These are phyloP conservation scores for Myotis pilosus DNA, from an alignment of 2,797 vertebrate species.

Conservation along the genomic window DNA sequence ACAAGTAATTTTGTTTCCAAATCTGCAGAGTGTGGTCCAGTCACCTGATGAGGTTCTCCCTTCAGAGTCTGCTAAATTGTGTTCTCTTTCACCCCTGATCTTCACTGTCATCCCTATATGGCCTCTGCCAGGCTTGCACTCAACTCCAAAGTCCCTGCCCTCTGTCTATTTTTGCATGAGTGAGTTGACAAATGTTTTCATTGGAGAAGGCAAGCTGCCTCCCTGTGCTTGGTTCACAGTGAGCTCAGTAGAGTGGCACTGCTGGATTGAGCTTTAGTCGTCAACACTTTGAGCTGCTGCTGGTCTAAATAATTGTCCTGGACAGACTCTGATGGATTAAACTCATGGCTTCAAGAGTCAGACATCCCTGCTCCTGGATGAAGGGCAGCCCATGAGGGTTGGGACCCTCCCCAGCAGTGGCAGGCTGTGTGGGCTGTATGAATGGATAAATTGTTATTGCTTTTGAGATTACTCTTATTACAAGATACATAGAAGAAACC, in stretches of 20 bases:
- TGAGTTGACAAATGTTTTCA: conserved; percentile 75
- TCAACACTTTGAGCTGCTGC: conserved; percentile 72
- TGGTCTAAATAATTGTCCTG: conserved; percentile 84
- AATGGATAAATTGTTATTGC: conserved; percentile 74
- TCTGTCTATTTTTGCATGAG: conserved; percentile 69
- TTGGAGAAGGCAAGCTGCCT: conserved; percentile 72
- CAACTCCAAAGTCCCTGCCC: conserved; percentile 65
- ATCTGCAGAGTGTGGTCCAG: neutral
- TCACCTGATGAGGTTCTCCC: neutral
- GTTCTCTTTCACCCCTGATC: neutral
- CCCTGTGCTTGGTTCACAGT: conserved; percentile 63
- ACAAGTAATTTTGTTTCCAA: neutral
- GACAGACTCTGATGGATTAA: conserved; percentile 80
- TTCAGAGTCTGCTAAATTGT: neutral
- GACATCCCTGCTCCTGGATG: conserved; percentile 66
- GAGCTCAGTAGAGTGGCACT: conserved; percentile 52
- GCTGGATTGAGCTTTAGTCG: conserved; percentile 75
- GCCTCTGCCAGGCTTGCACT: conserved; percentile 52
- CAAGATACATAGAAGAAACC: conserved; percentile 62
- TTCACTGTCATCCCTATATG: conserved; percentile 27
- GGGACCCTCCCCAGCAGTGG: conserved; percentile 73
- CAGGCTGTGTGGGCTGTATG: conserved; percentile 67
- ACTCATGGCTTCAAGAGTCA: conserved; percentile 79
- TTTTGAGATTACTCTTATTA: conserved; percentile 79
- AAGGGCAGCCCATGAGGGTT: conserved; percentile 78